Evolutionary conservation across 1,140 invertebrate species (phyloP).

Genomic region (Heterodera carotae): DNA sequence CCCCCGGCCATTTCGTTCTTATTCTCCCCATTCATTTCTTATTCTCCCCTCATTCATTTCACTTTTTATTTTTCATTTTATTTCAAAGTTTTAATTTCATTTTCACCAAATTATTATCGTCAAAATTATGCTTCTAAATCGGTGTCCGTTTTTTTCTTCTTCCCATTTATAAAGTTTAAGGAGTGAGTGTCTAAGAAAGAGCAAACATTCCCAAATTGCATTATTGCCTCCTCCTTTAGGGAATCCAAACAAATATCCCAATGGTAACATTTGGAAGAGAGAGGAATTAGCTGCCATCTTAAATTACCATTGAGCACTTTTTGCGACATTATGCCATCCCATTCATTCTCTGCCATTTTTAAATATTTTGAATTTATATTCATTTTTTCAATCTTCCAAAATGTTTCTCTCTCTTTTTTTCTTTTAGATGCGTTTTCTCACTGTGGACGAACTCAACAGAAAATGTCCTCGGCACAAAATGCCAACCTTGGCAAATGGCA

Average conservation of each 20-base stretch:
- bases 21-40: too few relatives aligned
- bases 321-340: too few relatives aligned
- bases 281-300: not conserved
- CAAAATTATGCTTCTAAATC: too few relatives aligned
- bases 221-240: not conserved
- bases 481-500: slow-evolving; percentile 18
- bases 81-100: not conserved
- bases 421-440: slow-evolving; percentile 52
- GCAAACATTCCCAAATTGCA: slow-evolving; percentile 3
- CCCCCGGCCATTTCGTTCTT: too few relatives aligned
- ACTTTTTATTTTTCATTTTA: not conserved
- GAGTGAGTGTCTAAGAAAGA: not conserved
- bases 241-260: not conserved
- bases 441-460: slow-evolving; percentile 53
- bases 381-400: too few relatives aligned
- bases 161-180: not conserved
- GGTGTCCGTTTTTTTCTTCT: too few relatives aligned
- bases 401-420: too few relatives aligned
- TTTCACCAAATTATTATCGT: not conserved
- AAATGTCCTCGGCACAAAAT: slow-evolving; percentile 52
- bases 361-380: too few relatives aligned
- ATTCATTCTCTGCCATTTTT: too few relatives aligned
- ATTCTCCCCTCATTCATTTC: not conserved
- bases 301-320: not conserved
- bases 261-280: not conserved